Evolutionary conservation across 2,797 vertebrate species (phyloP).

Genomic region (Podarcis lilfordi): DNA sequence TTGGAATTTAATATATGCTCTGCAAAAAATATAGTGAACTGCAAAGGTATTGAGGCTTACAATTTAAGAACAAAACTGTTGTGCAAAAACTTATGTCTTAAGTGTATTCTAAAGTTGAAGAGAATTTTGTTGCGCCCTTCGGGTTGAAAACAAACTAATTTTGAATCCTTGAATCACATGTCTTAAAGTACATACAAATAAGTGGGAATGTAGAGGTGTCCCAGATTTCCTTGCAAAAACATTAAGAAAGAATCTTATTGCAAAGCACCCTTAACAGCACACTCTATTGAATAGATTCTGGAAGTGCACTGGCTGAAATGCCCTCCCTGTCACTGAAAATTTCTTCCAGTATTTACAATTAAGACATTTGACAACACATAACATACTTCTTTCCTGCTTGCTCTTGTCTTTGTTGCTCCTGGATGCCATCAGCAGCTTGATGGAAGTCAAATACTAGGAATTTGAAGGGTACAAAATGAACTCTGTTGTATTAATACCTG

Average conservation of each 20-base stretch:
- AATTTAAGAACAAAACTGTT: not conserved
- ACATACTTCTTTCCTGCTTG: slow-evolving; percentile 98
- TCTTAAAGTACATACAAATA: not conserved
- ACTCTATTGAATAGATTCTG: not conserved
- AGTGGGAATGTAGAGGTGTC: not conserved
- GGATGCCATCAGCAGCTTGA: slow-evolving; percentile 97
- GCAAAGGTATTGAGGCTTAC: not conserved
- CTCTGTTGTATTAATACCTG: not conserved
- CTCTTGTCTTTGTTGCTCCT: slow-evolving; percentile 96
- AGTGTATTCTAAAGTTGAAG: not conserved
- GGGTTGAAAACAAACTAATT: not conserved
- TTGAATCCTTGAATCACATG: not conserved
- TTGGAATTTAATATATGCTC: not conserved
- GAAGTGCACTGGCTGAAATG: not conserved
- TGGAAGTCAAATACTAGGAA: slow-evolving; percentile 98
- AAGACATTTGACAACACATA: slow-evolving; percentile 32
- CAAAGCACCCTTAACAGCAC: not conserved
- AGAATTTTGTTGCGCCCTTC: not conserved
- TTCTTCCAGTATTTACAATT: not conserved
- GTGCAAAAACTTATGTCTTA: not conserved
- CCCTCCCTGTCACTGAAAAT: not conserved
- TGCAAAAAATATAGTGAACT: not conserved
- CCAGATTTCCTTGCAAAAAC: not conserved
- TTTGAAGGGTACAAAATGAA: slow-evolving; percentile 34
- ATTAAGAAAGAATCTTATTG: not conserved